A percentile compares a stretch with the other conserved stretches of the same genome.
phyloP scores from a whole-genome alignment of 1,140 invertebrate genomes.

The Alviniconcha marisindica region DNA sequence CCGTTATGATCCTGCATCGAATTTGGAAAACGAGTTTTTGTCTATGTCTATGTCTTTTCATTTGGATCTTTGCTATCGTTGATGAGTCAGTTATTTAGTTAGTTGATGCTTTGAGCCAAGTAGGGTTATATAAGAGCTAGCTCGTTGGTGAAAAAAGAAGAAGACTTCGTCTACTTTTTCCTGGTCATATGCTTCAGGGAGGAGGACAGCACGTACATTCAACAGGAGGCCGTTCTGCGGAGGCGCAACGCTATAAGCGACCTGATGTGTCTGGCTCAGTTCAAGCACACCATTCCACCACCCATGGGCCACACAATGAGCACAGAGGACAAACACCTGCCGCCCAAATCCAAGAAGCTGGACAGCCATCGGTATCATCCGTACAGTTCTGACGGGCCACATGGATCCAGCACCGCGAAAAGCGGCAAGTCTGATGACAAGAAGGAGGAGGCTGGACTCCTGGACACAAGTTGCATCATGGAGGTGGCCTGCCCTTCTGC shows the following conservation, averaged over 20 bases:
- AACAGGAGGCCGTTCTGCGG: constrained; percentile 60
- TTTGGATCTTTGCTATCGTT: too few relatives aligned
- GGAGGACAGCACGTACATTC: constrained; percentile 66
- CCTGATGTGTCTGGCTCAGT: constrained; percentile 41
- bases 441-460: constrained; percentile 41
- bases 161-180: too few relatives aligned
- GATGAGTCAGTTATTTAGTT: too few relatives aligned
- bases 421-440: background rate
- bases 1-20: too few relatives aligned
- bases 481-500: constrained; percentile 60
- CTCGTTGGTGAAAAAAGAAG: too few relatives aligned
- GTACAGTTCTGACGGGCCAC: background rate
- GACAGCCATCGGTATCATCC: constrained; percentile 8
- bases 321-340: background rate
- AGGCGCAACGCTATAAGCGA: constrained; percentile 54
- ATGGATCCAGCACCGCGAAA: background rate
- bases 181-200: too few relatives aligned
- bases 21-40: too few relatives aligned
- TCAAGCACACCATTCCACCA: background rate
- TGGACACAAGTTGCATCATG: constrained; percentile 44
- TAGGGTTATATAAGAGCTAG: too few relatives aligned
- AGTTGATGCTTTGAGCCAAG: too few relatives aligned
- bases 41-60: too few relatives aligned
- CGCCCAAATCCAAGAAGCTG: too few relatives aligned
- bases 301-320: background rate